Percentiles rank a stretch among this genome's conserved stretches.
These are phyloP conservation scores for Colostygia pectinataria DNA, from an alignment of 2,888 invertebrate genomes.

Conservation along the genomic window DNA sequence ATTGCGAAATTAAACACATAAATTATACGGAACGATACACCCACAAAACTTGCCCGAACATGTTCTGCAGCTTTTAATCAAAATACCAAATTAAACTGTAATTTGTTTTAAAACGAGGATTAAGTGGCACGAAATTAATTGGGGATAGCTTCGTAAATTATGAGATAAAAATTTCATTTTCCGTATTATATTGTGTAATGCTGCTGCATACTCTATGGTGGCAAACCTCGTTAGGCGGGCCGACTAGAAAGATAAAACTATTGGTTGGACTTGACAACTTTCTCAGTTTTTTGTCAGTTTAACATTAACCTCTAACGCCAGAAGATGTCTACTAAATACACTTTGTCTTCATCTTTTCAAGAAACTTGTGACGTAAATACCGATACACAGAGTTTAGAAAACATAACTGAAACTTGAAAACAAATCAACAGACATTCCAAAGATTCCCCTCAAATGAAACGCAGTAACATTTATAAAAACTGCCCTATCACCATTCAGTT, in stretches of 20 bases:
- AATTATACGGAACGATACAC: conserved; percentile 55
- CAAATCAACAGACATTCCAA: conserved; percentile 16
- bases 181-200: no score
- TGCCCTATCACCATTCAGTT: conserved; percentile 1
- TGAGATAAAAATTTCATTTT: conserved; percentile 1
- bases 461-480: conserved; percentile 2
- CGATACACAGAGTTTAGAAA: conserved; percentile 7
- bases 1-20: conserved; percentile 79
- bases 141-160: conserved; percentile 13
- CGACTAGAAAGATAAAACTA: no score
- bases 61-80: conserved; percentile 28
- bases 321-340: no score
- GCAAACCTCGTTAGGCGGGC: no score
- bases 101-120: conserved; percentile 17
- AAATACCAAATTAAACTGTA: conserved; percentile 26
- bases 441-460: conserved; percentile 1
- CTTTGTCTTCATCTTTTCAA: background rate
- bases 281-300: no score
- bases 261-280: no score
- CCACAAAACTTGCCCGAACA: conserved; percentile 36
- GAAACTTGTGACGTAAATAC: conserved; percentile 1
- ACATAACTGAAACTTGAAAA: conserved; percentile 4
- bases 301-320: no score
- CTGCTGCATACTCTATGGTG: no score
- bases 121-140: conserved; percentile 12